These are phyloP conservation scores for Toxotes jaculatrix DNA, from an alignment of 2,113 vertebrate genomes.

Conservation along the genomic window DNA sequence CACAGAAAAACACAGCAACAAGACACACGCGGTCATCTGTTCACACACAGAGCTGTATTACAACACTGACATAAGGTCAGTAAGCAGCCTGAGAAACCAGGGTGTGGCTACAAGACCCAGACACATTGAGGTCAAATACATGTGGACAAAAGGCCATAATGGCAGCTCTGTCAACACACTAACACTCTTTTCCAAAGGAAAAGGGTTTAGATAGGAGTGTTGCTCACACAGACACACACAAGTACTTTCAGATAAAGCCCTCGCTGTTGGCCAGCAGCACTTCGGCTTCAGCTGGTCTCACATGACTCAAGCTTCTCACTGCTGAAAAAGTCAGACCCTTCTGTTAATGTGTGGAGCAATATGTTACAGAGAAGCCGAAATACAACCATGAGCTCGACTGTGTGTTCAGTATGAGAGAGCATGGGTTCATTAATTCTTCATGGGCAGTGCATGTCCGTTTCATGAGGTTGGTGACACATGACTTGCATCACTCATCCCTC, in stretches of 20 bases:
- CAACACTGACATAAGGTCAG: conserved; percentile 32
- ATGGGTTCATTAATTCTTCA: too few relatives aligned
- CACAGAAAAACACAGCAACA: conserved; percentile 22
- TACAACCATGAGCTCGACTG: background rate
- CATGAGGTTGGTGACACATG: background rate
- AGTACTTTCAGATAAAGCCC: conserved; percentile 34
- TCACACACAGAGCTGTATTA: conserved; percentile 4
- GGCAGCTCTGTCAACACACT: conserved; percentile 26
- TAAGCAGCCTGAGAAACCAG: background rate
- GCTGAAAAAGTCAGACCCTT: conserved; percentile 1
- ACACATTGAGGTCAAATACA: conserved; percentile 43
- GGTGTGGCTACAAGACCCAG: conserved; percentile 35
- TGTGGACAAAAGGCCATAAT: conserved; percentile 52
- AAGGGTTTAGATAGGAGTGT: background rate
- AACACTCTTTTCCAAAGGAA: conserved; percentile 27
- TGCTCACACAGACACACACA: conserved; percentile 25
- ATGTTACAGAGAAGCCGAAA: background rate
- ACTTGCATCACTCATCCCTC: background rate
- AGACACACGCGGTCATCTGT: conserved; percentile 17
- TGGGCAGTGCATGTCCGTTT: background rate
- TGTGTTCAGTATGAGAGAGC: background rate
- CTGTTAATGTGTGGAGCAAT: background rate
- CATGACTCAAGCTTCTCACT: conserved; percentile 32
- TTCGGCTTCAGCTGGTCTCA: conserved; percentile 21
- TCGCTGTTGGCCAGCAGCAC: conserved; percentile 13